These are phyloP conservation scores for Meiosimyza decipiens DNA, from an alignment of 2,888 invertebrate genomes.

Conservation along the genomic window DNA sequence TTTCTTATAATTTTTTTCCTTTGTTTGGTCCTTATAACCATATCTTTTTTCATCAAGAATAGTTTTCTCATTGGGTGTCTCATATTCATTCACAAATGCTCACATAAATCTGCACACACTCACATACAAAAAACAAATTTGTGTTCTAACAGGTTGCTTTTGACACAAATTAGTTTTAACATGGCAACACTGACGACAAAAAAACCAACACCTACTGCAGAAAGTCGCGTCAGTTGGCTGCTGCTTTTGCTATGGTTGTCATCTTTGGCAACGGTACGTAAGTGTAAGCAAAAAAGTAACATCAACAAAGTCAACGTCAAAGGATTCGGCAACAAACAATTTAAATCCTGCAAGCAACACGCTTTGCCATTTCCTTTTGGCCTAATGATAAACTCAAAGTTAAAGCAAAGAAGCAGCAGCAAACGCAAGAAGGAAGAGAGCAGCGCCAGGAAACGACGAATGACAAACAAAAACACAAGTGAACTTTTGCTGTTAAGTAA, in stretches of 20 bases:
- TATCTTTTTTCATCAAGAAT: no score
- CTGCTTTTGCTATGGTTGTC: neutral
- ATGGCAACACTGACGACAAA: slow-evolving; percentile 31
- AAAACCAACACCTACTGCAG: slow-evolving; percentile 10
- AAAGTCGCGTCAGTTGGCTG: slow-evolving; percentile 17
- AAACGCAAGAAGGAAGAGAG: neutral
- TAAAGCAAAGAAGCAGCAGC: slow-evolving; percentile 16
- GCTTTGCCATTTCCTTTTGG: slow-evolving; percentile 2
- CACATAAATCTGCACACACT: no score
- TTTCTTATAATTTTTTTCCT: no score
- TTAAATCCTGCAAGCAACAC: slow-evolving; percentile 31
- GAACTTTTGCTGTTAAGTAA: slow-evolving; percentile 33
- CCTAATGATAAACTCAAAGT: slow-evolving; percentile 28
- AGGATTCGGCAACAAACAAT: slow-evolving; percentile 36
- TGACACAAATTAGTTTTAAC: slow-evolving; percentile 43
- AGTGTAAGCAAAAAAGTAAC: neutral
- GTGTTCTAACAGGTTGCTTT: slow-evolving; percentile 44
- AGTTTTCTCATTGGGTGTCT: no score
- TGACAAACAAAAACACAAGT: slow-evolving; percentile 30
- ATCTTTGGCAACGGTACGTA: slow-evolving; percentile 13
- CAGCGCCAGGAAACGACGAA: neutral
- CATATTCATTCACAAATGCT: no score
- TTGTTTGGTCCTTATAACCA: no score
- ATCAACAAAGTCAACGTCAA: slow-evolving; percentile 9
- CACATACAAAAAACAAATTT: neutral